A percentile compares a stretch with the other conserved stretches of the same genome.
phyloP scores from a whole-genome alignment of 1,140 invertebrate species.

The Piezodorus guildinii region DNA sequence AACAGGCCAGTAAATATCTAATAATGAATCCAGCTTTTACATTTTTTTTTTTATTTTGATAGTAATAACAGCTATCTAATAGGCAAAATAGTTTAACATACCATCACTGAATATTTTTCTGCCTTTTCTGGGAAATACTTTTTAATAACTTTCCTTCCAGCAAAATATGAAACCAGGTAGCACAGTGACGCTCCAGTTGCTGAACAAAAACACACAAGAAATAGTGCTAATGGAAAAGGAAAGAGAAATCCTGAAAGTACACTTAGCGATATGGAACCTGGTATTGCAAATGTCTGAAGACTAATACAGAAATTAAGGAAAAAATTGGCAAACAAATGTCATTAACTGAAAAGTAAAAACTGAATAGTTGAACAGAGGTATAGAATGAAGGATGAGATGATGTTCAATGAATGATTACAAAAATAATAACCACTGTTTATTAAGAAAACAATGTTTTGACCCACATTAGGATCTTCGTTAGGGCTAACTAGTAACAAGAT shows the following conservation, averaged over 20 bases:
- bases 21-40: neutral
- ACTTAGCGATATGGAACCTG: conserved; percentile 94
- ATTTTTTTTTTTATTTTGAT: neutral
- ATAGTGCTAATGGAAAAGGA: conserved; percentile 77
- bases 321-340: no score
- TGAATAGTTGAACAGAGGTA: no score
- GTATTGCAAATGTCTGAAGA: conserved; percentile 98
- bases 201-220: conserved; percentile 90
- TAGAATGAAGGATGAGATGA: no score
- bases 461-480: no score
- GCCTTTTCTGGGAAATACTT: conserved; percentile 85
- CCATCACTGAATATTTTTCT: conserved; percentile 69
- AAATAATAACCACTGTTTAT: no score
- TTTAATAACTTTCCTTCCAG: conserved; percentile 72
- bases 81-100: conserved; percentile 34
- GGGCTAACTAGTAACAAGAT: no score
- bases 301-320: conserved; percentile 43
- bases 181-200: conserved; percentile 91
- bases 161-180: conserved; percentile 80
- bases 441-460: no score
- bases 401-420: no score
- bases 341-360: no score
- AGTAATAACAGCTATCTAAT: no score
- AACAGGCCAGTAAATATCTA: conserved; percentile 4
- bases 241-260: conserved; percentile 97